Percentiles rank a stretch among this genome's conserved stretches.
Conservation (phyloP, 2,113 vertebrate species). For the Malurus cyaneus region DNA sequence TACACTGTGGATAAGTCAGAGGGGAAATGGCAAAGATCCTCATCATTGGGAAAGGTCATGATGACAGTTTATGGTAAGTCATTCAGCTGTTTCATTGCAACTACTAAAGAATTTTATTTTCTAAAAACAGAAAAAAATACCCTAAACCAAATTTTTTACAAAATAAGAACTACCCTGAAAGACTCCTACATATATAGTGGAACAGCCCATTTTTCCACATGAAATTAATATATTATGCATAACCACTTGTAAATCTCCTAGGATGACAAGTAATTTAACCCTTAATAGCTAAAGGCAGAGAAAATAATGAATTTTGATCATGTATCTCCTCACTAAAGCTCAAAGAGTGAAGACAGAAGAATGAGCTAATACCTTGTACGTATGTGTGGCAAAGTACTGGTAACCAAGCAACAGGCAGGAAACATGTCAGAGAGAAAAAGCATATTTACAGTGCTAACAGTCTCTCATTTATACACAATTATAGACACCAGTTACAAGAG, state of each 20-base stretch:
- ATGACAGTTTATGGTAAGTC: neutral
- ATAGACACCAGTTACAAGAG: neutral
- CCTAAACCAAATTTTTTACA: neutral
- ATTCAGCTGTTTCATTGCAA: neutral
- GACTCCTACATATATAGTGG: neutral
- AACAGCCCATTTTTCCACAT: neutral
- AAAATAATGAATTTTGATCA: neutral
- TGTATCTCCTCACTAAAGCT: slow-evolving; percentile 2
- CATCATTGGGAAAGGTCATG: neutral
- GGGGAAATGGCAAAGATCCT: neutral
- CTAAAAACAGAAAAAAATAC: neutral
- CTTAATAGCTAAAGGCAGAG: neutral
- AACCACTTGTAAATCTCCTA: neutral
- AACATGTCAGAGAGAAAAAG: slow-evolving; percentile 38
- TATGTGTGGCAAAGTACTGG: slow-evolving; percentile 24
- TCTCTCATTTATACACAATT: slow-evolving; percentile 26
- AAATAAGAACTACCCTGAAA: neutral
- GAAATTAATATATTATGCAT: neutral
- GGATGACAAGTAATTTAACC: neutral
- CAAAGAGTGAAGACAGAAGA: slow-evolving; percentile 36
- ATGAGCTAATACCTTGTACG: neutral
- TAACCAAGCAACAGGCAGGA: slow-evolving; percentile 69
- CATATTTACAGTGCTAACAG: slow-evolving; percentile 46
- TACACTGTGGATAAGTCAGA: neutral
- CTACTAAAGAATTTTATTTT: neutral